These are phyloP conservation scores for Enoplosus armatus DNA, from an alignment of 2,797 vertebrate species.

Conservation along the genomic window DNA sequence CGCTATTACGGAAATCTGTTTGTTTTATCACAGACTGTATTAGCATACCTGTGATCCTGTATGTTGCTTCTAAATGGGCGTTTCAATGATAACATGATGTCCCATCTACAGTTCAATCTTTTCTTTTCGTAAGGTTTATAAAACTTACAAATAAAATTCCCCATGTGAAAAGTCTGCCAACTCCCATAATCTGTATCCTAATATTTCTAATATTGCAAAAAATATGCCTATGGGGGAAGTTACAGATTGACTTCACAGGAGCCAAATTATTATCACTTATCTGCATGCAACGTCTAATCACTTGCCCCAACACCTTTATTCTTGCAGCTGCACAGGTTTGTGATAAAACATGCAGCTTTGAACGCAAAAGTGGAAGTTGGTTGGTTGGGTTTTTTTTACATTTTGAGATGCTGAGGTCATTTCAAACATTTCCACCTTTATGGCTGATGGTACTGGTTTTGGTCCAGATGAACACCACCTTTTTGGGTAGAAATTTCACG, in stretches of 20 bases:
- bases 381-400: too few species aligned
- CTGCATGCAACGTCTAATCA: background rate
- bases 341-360: slow-evolving; percentile 5
- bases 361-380: background rate
- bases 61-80: background rate
- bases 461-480: background rate
- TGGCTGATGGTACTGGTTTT: background rate
- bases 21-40: background rate
- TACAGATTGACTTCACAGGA: background rate
- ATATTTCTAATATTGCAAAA: background rate
- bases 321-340: background rate
- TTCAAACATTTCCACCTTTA: background rate
- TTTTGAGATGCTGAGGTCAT: background rate
- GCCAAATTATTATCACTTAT: background rate
- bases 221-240: background rate
- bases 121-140: background rate
- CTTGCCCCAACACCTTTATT: background rate
- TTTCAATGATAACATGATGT: background rate
- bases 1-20: too few species aligned
- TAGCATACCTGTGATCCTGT: background rate
- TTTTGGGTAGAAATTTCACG: background rate
- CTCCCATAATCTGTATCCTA: background rate
- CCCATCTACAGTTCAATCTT: background rate
- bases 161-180: background rate
- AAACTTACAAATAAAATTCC: background rate